Evolutionary conservation across 2,797 vertebrate species (phyloP).

Genomic region (Sphenodon punctatus): DNA sequence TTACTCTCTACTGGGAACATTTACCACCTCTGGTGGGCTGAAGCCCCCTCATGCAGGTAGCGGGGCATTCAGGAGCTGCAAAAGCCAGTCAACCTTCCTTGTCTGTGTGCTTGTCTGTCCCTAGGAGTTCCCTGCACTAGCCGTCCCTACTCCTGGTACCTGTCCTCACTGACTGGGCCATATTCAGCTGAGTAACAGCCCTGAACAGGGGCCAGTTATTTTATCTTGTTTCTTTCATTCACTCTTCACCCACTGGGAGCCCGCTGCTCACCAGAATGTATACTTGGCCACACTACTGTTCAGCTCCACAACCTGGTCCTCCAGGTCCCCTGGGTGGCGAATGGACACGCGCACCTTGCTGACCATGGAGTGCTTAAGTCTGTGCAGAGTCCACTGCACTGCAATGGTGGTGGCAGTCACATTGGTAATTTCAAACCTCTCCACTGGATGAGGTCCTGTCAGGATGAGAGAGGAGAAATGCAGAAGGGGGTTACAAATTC

Average conservation of each 20-base stretch:
- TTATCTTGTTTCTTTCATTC: background rate
- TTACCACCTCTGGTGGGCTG: too few species aligned
- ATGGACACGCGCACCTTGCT: slow-evolving; percentile 87
- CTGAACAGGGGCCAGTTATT: background rate
- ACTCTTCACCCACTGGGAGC: background rate
- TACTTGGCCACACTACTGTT: slow-evolving; percentile 84
- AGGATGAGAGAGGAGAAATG: slow-evolving; percentile 15
- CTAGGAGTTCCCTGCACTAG: too few species aligned
- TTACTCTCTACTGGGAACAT: too few species aligned
- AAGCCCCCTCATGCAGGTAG: too few species aligned
- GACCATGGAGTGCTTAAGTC: slow-evolving; percentile 80
- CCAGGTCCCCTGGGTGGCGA: slow-evolving; percentile 74
- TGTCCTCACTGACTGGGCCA: too few species aligned
- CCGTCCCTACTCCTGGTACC: too few species aligned
- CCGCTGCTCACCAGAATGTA: slow-evolving; percentile 84
- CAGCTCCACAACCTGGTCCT: slow-evolving; percentile 78
- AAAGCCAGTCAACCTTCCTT: too few species aligned
- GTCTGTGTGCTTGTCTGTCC: too few species aligned
- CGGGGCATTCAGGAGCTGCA: too few species aligned
- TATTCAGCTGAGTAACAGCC: background rate
- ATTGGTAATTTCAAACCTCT: slow-evolving; percentile 87
- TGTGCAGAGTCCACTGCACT: slow-evolving; percentile 87
- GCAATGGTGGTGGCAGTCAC: slow-evolving; percentile 87
- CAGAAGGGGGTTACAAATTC: background rate
- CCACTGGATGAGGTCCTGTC: slow-evolving; percentile 87